A percentile compares a stretch with the other conserved stretches of the same genome.
These are phyloP conservation scores for Lepidocyrtoides sp. DNA, from an alignment of 2,888 invertebrate genomes.

Conservation along the genomic window DNA sequence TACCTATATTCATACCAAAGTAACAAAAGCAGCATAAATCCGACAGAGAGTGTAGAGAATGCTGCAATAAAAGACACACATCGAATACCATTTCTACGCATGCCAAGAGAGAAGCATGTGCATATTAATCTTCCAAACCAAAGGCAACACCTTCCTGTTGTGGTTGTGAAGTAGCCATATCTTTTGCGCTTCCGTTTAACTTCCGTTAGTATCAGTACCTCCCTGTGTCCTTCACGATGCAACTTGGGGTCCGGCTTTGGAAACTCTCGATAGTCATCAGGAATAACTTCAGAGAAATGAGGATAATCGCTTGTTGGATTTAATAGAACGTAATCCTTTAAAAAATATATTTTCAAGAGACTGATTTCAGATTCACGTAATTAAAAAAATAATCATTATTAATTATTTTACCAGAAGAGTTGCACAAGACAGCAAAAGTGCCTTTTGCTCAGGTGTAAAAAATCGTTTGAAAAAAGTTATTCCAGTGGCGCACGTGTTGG, in stretches of 20 bases:
- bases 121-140: constrained; percentile 65
- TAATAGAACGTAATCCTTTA: constrained; percentile 62
- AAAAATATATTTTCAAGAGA: background rate
- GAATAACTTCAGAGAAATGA: constrained; percentile 64
- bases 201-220: constrained; percentile 53
- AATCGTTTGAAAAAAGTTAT: constrained; percentile 66
- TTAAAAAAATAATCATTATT: background rate
- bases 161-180: background rate
- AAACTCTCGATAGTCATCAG: constrained; percentile 63
- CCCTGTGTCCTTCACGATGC: constrained; percentile 64
- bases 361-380: background rate
- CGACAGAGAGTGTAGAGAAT: background rate
- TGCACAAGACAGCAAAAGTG: constrained; percentile 45
- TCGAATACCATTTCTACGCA: constrained; percentile 64
- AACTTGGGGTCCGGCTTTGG: constrained; percentile 12
- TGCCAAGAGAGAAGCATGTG: constrained; percentile 48
- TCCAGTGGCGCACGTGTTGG: constrained; percentile 47
- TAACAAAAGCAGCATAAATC: background rate
- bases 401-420: constrained; percentile 56
- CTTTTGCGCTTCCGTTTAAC: background rate
- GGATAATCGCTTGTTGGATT: constrained; percentile 71
- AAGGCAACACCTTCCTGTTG: constrained; percentile 47
- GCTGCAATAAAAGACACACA: constrained; percentile 34
- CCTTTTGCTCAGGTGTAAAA: constrained; percentile 68
- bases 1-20: background rate